These are phyloP conservation scores for Globodera rostochiensis DNA, from an alignment of 1,140 invertebrate genomes.

Conservation along the genomic window DNA sequence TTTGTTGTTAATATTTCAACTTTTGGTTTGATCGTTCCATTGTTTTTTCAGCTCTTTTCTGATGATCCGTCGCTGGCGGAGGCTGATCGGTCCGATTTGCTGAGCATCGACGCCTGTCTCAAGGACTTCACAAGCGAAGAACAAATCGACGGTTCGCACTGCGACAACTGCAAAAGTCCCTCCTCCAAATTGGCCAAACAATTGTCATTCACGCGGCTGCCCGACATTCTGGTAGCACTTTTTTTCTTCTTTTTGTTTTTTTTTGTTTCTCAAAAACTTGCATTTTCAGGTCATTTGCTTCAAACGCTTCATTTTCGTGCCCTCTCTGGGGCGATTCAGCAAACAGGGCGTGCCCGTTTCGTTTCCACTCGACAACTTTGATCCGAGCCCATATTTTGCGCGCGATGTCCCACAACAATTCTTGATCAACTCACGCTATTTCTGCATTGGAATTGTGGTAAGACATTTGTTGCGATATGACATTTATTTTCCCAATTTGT, in stretches of 20 bases:
- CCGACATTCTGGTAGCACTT: slow-evolving; percentile 21
- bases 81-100: not conserved
- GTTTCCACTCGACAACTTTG: slow-evolving; percentile 81
- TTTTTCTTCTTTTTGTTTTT: too few relatives aligned
- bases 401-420: slow-evolving; percentile 61
- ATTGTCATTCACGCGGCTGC: slow-evolving; percentile 14
- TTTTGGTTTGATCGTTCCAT: not conserved
- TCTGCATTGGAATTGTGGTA: slow-evolving; percentile 32
- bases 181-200: not conserved
- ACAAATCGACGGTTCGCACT: slow-evolving; percentile 5
- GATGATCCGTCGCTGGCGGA: slow-evolving; percentile 6
- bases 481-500: not conserved
- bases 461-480: not conserved
- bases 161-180: slow-evolving; percentile 16
- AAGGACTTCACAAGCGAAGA: slow-evolving; percentile 18
- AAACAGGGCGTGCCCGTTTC: slow-evolving; percentile 88
- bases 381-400: slow-evolving; percentile 79
- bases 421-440: not conserved
- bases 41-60: not conserved
- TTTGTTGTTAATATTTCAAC: not conserved
- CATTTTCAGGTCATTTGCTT: slow-evolving; percentile 79
- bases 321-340: slow-evolving; percentile 75
- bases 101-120: slow-evolving; percentile 26
- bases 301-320: slow-evolving; percentile 82
- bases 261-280: not conserved